Evolutionary conservation across 1,140 invertebrate species (phyloP).

Genomic region (Semibalanus balanoides): DNA sequence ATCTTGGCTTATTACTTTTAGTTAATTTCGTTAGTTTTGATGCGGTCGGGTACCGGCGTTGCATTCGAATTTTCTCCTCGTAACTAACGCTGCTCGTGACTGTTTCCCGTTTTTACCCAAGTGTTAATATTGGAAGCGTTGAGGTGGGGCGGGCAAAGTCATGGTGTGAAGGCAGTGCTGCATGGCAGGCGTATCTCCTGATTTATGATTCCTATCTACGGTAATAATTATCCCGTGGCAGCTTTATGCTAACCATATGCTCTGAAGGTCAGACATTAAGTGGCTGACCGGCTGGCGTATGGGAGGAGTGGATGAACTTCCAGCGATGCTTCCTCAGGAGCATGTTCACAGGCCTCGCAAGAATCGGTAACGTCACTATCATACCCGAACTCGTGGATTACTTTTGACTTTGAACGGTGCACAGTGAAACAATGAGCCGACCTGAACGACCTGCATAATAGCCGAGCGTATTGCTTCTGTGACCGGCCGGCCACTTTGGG

Average conservation of each 20-base stretch:
- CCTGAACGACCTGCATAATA: too few relatives aligned
- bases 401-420: too few relatives aligned
- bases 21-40: background rate
- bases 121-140: background rate
- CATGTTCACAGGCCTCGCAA: too few relatives aligned
- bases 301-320: too few relatives aligned
- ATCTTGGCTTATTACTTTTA: too few relatives aligned
- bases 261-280: background rate
- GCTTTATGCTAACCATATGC: slow-evolving; percentile 2
- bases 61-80: background rate
- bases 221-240: background rate
- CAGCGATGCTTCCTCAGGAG: too few relatives aligned
- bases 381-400: too few relatives aligned
- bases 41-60: background rate
- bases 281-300: background rate
- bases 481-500: too few relatives aligned
- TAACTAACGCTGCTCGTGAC: background rate
- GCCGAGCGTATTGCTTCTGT: too few relatives aligned
- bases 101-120: background rate
- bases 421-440: too few relatives aligned
- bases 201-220: background rate
- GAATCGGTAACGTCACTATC: too few relatives aligned
- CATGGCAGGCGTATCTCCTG: background rate
- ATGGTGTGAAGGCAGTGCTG: background rate
- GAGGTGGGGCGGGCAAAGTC: background rate